A percentile compares a stretch with the other conserved stretches of the same genome.
Conservation (phyloP, 2,797 vertebrate genomes). For the Centroberyx gerrardi region DNA sequence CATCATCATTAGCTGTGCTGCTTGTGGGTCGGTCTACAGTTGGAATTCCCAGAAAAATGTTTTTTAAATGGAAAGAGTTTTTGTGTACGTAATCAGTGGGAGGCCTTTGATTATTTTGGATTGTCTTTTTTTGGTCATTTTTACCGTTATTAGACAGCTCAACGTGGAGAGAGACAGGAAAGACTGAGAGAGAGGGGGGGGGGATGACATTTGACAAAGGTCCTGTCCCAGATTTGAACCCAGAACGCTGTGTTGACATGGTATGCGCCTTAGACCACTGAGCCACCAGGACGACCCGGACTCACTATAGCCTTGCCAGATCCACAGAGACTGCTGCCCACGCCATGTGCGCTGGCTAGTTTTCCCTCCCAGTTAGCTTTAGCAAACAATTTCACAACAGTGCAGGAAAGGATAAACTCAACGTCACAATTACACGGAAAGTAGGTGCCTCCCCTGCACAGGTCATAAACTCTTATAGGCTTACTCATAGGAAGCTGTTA, state of each 20-base stretch:
- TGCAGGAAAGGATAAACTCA: not conserved
- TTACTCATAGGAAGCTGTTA: conserved; percentile 53
- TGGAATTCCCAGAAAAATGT: conserved; percentile 28
- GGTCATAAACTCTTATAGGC: conserved; percentile 28
- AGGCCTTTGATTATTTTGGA: conserved; percentile 1
- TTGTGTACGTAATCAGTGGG: not conserved
- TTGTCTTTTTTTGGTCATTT: conserved; percentile 9
- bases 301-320: conserved; percentile 5
- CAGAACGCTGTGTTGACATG: too few relatives aligned
- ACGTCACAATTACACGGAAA: not conserved
- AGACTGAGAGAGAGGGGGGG: too few relatives aligned
- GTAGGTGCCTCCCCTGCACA: conserved; percentile 31
- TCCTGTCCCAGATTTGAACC: too few relatives aligned
- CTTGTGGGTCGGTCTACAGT: conserved; percentile 18
- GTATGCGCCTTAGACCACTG: too few relatives aligned
- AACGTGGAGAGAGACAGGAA: too few relatives aligned
- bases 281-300: too few relatives aligned
- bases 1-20: conserved; percentile 36
- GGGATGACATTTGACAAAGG: too few relatives aligned
- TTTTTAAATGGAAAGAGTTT: conserved; percentile 6
- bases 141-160: too few relatives aligned
- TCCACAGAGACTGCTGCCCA: conserved; percentile 49
- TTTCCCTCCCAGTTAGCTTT: conserved; percentile 19
- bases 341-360: conserved; percentile 28
- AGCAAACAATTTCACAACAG: conserved; percentile 25